Conservation (phyloP, 2,113 vertebrate genomes). For the Tetrao urogallus region DNA sequence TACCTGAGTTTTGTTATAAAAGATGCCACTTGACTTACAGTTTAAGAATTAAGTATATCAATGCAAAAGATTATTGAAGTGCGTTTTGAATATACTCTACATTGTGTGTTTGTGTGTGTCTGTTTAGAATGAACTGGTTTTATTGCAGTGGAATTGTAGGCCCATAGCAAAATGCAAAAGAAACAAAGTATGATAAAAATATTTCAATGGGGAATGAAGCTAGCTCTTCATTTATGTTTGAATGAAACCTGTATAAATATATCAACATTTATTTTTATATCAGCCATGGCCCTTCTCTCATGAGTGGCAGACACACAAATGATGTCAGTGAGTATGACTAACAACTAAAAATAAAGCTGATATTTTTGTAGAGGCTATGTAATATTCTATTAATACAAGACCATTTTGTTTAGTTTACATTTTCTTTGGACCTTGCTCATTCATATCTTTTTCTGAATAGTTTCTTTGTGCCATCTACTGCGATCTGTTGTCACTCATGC, state of each 20-base stretch:
- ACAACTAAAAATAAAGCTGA: constrained; percentile 53
- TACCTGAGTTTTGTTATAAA: neutral
- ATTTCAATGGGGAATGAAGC: neutral
- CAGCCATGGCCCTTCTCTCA: constrained; percentile 31
- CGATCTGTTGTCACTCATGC: neutral
- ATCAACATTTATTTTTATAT: constrained; percentile 53
- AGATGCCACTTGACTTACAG: neutral
- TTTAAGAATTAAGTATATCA: neutral
- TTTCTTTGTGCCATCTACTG: neutral
- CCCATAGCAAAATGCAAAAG: neutral
- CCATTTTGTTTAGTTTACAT: constrained; percentile 24
- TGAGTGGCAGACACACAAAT: constrained; percentile 70
- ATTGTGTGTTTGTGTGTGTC: neutral
- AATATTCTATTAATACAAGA: constrained; percentile 42
- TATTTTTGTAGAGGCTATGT: constrained; percentile 36
- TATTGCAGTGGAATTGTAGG: neutral
- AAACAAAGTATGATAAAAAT: neutral
- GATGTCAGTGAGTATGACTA: constrained; percentile 72
- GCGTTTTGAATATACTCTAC: neutral
- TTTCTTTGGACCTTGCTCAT: constrained; percentile 34
- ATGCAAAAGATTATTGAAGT: neutral
- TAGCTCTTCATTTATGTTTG: neutral
- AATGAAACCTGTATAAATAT: neutral
- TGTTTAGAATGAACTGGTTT: neutral
- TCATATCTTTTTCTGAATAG: constrained; percentile 46